Percentiles rank a stretch among this genome's conserved stretches.
These are phyloP conservation scores for Dreissena polymorpha DNA, from an alignment of 1,140 invertebrate species.

Conservation along the genomic window DNA sequence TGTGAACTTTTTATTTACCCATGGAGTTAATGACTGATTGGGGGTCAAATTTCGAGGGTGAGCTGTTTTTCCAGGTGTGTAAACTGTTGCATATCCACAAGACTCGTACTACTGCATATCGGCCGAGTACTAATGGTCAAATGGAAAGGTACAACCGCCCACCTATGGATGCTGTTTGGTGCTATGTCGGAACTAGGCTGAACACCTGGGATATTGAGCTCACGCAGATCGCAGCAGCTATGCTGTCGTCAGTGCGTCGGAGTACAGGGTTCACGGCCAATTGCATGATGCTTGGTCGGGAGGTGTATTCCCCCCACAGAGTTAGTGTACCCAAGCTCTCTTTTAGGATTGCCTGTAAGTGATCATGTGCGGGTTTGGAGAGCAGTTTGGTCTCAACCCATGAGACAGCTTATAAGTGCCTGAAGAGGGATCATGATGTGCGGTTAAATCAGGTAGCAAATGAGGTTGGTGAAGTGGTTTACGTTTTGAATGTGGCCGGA, in stretches of 20 bases:
- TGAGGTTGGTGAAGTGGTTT: no score
- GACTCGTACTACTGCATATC: background rate
- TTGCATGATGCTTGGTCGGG: background rate
- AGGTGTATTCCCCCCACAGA: background rate
- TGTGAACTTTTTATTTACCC: constrained; percentile 12
- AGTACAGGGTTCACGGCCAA: background rate
- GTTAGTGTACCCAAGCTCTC: background rate
- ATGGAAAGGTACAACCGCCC: constrained; percentile 8
- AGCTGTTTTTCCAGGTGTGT: background rate
- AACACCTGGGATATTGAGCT: background rate
- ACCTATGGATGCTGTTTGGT: background rate
- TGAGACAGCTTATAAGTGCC: background rate
- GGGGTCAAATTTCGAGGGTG: no score
- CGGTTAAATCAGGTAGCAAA: background rate
- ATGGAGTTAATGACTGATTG: background rate
- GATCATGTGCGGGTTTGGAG: background rate
- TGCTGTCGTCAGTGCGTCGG: background rate
- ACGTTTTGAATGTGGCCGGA: no score
- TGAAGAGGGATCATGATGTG: background rate
- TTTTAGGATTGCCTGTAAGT: background rate
- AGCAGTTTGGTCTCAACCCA: background rate
- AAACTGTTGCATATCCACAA: background rate
- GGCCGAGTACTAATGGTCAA: background rate
- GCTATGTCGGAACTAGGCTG: background rate
- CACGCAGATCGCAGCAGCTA: background rate